These are phyloP conservation scores for Catostomus latipinnis DNA, from an alignment of 2,797 vertebrate species.

Conservation along the genomic window DNA sequence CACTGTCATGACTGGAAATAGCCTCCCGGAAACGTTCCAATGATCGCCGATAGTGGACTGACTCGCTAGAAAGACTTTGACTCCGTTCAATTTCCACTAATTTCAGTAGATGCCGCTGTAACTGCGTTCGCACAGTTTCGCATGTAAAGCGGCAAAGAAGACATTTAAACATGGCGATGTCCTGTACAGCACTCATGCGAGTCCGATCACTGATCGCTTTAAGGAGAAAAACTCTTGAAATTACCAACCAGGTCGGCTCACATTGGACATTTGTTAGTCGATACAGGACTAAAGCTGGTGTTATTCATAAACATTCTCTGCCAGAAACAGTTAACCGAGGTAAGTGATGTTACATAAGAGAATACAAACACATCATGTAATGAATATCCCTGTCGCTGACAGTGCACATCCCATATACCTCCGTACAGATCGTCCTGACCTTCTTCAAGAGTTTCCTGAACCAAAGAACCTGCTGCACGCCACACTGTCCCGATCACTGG, in stretches of 20 bases:
- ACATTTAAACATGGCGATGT: conserved; percentile 75
- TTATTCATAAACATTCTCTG: conserved; percentile 19
- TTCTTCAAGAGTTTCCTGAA: conserved; percentile 89
- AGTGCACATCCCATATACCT: not conserved
- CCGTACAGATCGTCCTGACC: conserved; percentile 57
- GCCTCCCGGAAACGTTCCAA: too few species aligned
- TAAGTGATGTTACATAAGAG: conserved; percentile 54
- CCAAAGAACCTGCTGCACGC: conserved; percentile 88
- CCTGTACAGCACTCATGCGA: conserved; percentile 70
- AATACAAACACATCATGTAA: not conserved
- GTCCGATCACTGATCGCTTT: conserved; percentile 64
- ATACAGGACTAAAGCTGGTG: conserved; percentile 60
- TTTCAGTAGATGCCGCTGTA: not conserved
- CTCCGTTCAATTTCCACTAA: not conserved
- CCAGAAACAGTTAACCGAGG: conserved; percentile 56
- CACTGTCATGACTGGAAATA: too few species aligned
- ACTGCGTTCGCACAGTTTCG: too few species aligned
- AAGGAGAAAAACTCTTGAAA: conserved; percentile 54
- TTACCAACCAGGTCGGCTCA: conserved; percentile 24
- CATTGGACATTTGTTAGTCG: conserved; percentile 57
- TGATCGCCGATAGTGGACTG: too few species aligned
- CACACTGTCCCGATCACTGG: conserved; percentile 83
- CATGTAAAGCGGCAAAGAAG: conserved; percentile 2
- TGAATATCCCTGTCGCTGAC: not conserved
- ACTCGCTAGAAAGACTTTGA: too few species aligned